Base-by-base conservation (phyloP, 2,113 vertebrate species). In the Chaetops frenatus region DNA sequence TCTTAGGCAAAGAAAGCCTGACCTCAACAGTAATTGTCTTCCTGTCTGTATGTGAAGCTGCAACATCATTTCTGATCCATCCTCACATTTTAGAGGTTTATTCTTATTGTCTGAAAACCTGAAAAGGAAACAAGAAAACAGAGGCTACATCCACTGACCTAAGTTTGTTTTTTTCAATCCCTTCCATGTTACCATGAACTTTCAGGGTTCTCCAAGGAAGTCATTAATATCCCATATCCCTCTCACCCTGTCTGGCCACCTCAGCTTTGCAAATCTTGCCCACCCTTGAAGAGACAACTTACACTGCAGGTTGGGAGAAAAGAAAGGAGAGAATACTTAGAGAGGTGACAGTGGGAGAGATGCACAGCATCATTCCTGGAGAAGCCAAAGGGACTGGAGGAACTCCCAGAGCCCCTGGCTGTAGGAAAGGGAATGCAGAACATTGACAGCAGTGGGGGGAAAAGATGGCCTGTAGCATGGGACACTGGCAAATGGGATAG, bases 1-100 rank as follows among this genome's bases (percentile, higher is more conserved):
- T 64, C n/a, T 92, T 51, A 22, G 22, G n/a, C 48, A 94, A 94
- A 22, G n/a, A 92, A 91, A 87, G 22, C 27, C 48, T 53, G 48
- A 70, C 31, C 38, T 58, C 64, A 73, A 35, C 24, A 89, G 44
- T 47, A 85, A 48, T 21, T 87, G 28, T 74, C 47, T 74, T 65
- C 31, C 36, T 44, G 15, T 40, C 31, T 67, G 11, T 48, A 48
- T n/a, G 40, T 31, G 71, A 81, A 71, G 17, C 10, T 64, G 22
- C 42, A 76, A 58, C 33, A 69, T 64, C 2, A 13, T 21, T 67
- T 67, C 36, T 85, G 12, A 74, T 64, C 61, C 60, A 19, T 40
- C 3, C 27, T 42, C 20, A n/a, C 11, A 67, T 69, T 58, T 67
- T 28, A 85, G 22, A 91, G 22, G n/a, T 54, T 78, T 5, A 12